These are phyloP conservation scores for Coracias cyanogaster DNA, from an alignment of 2,797 vertebrate genomes.

Conservation along the genomic window DNA sequence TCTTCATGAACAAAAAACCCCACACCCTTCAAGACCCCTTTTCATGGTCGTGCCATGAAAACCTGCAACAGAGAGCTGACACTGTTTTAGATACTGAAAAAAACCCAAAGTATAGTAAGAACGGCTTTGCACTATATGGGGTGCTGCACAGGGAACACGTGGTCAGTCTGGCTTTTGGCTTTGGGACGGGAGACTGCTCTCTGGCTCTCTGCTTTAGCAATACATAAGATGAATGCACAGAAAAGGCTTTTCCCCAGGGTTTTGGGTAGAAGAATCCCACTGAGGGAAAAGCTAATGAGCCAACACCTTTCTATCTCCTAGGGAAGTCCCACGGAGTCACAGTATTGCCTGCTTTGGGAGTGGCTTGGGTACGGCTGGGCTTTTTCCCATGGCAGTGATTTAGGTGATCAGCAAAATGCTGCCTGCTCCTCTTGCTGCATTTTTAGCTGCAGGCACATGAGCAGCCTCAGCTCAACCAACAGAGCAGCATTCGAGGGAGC, in stretches of 20 bases:
- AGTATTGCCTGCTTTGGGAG: not conserved
- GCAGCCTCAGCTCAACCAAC: not conserved
- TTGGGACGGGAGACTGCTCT: not conserved
- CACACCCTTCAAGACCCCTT: not conserved
- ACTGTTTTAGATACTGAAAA: not conserved
- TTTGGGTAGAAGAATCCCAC: not conserved
- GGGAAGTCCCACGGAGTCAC: not conserved
- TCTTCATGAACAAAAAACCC: not conserved
- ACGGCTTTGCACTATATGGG: not conserved
- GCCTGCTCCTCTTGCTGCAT: not conserved
- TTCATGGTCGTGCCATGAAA: not conserved
- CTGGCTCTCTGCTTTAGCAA: not conserved
- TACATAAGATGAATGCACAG: not conserved
- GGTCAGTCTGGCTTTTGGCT: not conserved
- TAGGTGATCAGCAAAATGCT: not conserved
- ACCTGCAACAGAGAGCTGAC: not conserved
- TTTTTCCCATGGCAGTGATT: not conserved
- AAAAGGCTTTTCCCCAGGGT: not conserved
- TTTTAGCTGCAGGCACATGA: rapidly evolving
- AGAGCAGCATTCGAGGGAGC: not conserved
- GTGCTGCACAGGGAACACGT: not conserved
- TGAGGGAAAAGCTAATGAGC: not conserved
- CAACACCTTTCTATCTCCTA: not conserved
- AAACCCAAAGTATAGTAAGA: not conserved
- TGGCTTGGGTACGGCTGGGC: rapidly evolving